Percentiles rank a stretch among this genome's conserved stretches.
These are phyloP conservation scores for Pristionchus japonicus DNA, from an alignment of 2,888 invertebrate species.

Conservation along the genomic window DNA sequence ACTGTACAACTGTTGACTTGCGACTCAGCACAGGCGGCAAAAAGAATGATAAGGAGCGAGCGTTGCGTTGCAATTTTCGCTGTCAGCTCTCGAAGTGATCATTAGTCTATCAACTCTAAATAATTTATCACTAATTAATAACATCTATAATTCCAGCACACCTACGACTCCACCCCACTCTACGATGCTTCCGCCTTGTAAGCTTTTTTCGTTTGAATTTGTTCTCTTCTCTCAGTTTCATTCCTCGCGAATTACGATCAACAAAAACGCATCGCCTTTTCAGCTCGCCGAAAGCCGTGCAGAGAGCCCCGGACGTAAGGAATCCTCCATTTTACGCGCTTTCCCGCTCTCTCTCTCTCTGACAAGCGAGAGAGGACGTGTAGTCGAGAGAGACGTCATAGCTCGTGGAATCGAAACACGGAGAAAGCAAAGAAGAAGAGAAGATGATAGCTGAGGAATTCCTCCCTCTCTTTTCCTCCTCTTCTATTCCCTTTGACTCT, in stretches of 20 bases:
- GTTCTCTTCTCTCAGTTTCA: not conserved
- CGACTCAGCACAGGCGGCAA: too few relatives aligned
- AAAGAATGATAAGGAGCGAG: too few relatives aligned
- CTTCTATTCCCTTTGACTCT: not conserved
- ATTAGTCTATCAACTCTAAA: not conserved
- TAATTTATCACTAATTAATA: not conserved
- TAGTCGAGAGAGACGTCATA: not conserved
- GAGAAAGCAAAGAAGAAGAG: not conserved
- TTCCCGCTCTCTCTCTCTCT: not conserved
- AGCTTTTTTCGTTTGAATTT: constrained; percentile 7
- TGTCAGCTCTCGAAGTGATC: too few relatives aligned
- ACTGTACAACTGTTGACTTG: too few relatives aligned
- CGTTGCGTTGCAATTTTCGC: too few relatives aligned
- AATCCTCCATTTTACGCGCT: not conserved
- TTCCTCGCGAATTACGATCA: not conserved
- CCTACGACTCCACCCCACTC: constrained; percentile 24
- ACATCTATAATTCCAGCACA: not conserved
- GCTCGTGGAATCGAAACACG: not conserved
- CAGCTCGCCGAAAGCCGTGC: constrained; percentile 5
- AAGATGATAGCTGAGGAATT: constrained; percentile 3
- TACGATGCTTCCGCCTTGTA: not conserved
- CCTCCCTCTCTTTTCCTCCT: constrained; percentile 28
- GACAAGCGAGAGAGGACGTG: not conserved
- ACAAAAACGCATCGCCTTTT: not conserved
- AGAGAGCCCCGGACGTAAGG: constrained; percentile 31